phyloP scores from a whole-genome alignment of 2,113 vertebrate species.

The Chinchilla lanigera region DNA sequence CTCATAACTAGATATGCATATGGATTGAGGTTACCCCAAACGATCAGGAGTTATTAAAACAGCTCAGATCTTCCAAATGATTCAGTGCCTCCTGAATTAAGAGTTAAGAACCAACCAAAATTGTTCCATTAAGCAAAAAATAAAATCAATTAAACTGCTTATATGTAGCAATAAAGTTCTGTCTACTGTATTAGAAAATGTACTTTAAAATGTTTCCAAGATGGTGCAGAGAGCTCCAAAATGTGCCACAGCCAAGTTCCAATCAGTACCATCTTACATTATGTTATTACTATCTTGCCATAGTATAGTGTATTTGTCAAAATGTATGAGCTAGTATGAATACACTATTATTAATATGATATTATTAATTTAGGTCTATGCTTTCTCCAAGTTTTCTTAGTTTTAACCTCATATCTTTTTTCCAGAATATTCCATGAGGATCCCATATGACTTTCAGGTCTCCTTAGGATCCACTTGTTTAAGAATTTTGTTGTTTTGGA shows the following conservation, averaged over 20 bases:
- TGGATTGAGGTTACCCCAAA: conserved; percentile 10
- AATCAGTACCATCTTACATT: neutral
- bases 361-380: neutral
- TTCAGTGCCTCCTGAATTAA: neutral
- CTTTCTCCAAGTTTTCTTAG: neutral
- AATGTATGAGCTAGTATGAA: neutral
- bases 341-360: neutral
- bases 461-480: neutral
- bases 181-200: neutral
- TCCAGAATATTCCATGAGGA: neutral
- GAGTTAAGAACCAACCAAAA: neutral
- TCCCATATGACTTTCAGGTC: neutral
- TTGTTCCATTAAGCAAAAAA: neutral
- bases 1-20: neutral
- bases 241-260: neutral
- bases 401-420: neutral
- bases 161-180: neutral
- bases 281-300: neutral
- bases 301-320: neutral
- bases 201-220: neutral
- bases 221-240: neutral
- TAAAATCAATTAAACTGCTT: neutral
- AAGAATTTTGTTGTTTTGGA: neutral
- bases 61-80: neutral
- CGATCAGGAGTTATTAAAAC: neutral